Percentiles rank a stretch among this genome's conserved stretches.
Conservation (phyloP, 2,113 vertebrate species). For the Ascaphus truei region DNA sequence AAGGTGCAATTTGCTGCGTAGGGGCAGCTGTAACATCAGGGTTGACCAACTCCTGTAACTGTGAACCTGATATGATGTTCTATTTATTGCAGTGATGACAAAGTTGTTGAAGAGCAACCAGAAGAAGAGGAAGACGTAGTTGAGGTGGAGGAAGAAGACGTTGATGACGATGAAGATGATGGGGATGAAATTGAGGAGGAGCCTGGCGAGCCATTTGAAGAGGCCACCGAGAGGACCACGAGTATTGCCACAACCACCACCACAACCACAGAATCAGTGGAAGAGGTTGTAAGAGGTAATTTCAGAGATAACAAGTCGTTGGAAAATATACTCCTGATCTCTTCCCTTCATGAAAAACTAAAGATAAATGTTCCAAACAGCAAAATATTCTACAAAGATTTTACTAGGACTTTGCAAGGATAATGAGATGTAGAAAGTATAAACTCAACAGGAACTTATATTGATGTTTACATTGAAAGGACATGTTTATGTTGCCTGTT, state of each 20-base stretch:
- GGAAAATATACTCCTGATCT: too few species aligned
- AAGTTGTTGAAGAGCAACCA: conserved; percentile 65
- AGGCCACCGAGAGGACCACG: conserved; percentile 81
- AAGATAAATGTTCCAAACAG: conserved; percentile 56
- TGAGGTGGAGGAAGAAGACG: conserved; percentile 64
- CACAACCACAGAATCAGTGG: conserved; percentile 91
- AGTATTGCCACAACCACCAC: conserved; percentile 95
- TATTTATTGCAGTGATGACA: conserved; percentile 72
- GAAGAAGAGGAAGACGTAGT: conserved; percentile 77
- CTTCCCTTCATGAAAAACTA: too few species aligned
- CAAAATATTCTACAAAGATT: conserved; percentile 34
- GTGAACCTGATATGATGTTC: background rate
- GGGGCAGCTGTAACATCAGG: too few species aligned
- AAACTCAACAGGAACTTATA: too few species aligned
- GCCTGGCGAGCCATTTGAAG: conserved; percentile 71
- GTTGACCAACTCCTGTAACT: too few species aligned
- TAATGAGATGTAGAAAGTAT: too few species aligned
- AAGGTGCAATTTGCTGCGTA: too few species aligned
- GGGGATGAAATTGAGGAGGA: conserved; percentile 71
- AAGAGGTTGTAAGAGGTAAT: conserved; percentile 95
- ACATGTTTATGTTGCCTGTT: too few species aligned
- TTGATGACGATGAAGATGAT: conserved; percentile 61
- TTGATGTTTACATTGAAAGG: too few species aligned
- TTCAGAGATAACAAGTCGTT: background rate
- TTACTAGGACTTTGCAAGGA: too few species aligned